phyloP scores from a whole-genome alignment of 1,140 invertebrate genomes.

The Alviniconcha marisindica region DNA sequence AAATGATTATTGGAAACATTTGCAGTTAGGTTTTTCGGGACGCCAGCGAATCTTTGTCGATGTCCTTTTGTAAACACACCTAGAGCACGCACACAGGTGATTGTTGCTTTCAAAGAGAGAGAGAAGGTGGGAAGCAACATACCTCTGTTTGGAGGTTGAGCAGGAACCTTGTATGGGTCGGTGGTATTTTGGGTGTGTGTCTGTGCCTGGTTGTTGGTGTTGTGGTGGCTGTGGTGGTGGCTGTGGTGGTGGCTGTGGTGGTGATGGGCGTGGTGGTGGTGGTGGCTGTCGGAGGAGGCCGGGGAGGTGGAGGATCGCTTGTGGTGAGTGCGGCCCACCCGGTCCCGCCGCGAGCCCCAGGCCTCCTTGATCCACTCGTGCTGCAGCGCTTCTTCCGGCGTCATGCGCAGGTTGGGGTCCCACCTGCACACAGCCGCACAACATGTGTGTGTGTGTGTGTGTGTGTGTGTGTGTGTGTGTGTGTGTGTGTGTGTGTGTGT shows the following conservation, averaged over 20 bases:
- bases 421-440: slow-evolving; percentile 58
- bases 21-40: no score
- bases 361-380: slow-evolving; percentile 75
- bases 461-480: no score
- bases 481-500: no score
- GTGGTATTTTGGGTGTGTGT: slow-evolving; percentile 42
- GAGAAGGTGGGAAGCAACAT: no score
- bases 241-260: slow-evolving; percentile 27
- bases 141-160: slow-evolving; percentile 64
- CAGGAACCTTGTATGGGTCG: slow-evolving; percentile 66
- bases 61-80: no score
- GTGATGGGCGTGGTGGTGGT: slow-evolving; percentile 41
- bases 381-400: slow-evolving; percentile 73
- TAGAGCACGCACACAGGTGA: no score
- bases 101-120: no score
- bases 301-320: slow-evolving; percentile 50
- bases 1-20: no score
- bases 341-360: slow-evolving; percentile 56
- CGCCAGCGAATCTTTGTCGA: no score
- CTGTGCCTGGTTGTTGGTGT: slow-evolving; percentile 36
- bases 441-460: no score
- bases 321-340: slow-evolving; percentile 44
- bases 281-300: slow-evolving; percentile 14
- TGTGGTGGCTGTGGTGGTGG: slow-evolving; percentile 25
- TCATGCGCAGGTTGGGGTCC: slow-evolving; percentile 72